phyloP scores from a whole-genome alignment of 2,113 vertebrate species.

The Nothobranchius kuhntae region DNA sequence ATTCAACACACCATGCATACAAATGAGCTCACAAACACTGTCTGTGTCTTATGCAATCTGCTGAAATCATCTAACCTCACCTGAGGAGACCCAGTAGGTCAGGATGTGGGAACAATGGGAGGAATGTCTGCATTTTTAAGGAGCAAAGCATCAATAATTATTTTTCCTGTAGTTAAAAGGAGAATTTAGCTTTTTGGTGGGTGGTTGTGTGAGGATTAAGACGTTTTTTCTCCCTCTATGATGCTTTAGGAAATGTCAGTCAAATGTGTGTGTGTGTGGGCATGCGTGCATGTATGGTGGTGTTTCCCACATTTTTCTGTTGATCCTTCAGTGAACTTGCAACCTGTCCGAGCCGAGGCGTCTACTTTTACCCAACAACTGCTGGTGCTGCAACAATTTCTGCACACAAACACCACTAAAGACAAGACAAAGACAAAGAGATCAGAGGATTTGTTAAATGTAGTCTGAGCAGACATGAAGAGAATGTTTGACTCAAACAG shows the following conservation, averaged over 20 bases:
- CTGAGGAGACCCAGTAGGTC: slow-evolving; percentile 1
- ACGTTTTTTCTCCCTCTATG: no score
- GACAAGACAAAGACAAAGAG: neutral
- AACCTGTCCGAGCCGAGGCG: neutral
- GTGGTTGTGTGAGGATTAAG: no score
- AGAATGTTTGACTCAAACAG: neutral
- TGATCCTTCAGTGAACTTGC: neutral
- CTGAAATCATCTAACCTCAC: slow-evolving; percentile 39
- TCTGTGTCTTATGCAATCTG: slow-evolving; percentile 54
- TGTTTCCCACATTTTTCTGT: neutral
- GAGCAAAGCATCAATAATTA: neutral
- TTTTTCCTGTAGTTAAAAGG: no score
- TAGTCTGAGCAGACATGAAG: neutral
- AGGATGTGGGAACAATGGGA: slow-evolving; percentile 6
- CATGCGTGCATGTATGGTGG: neutral
- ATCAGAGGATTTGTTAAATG: neutral
- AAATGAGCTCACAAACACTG: slow-evolving; percentile 11
- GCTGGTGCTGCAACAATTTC: neutral
- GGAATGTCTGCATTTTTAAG: neutral
- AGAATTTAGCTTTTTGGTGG: no score
- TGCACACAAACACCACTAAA: neutral
- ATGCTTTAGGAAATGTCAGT: no score
- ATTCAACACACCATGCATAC: slow-evolving; percentile 7
- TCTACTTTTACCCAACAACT: no score
- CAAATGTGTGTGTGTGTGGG: neutral